Evolutionary conservation across 2,797 vertebrate genomes (phyloP), one percentile per base, ranked within the genome.

Genomic region (Malacoctenus gilli): DNA sequence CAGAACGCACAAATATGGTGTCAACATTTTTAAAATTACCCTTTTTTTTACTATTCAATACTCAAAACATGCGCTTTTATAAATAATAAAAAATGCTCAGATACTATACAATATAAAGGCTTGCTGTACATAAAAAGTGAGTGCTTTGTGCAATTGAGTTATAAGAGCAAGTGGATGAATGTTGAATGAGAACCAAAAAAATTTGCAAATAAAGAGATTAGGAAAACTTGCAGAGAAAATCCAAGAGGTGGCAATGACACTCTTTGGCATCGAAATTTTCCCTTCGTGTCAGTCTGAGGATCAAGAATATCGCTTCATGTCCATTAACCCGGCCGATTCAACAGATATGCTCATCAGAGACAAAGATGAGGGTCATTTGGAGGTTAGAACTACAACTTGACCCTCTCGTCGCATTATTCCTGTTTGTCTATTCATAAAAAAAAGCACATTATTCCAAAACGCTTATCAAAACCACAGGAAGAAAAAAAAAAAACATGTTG

Each of bases 181-280:
- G 42, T 53, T 64, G n/a, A 66, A 72, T 8, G 19, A 60, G 54
- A 54, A 56, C 40, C n/a, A n/a, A 55, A 73, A 25, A 55, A 77
- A 59, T 25, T 39, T 67, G 50, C 49, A 78, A 75, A 68, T 52
- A 19, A 72, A 55, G 13, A 38, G 22, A 8, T 53, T 36, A 58
- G 32, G 7, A 37, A 19, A 63, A 32, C 32, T 31, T 32, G 52
- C n/a, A 82, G 35, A 59, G 37, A 76, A 57, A 64, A 62, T 70
- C n/a, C 9, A 70, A 62, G 49, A 68, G 59, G 80, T 67, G 58
- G 59, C 28, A 62, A 76, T 80, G 73, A 83, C 78, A 86, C 79
- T 90, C 87, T 92, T 92, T 92, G 90, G 89, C 86, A 84, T 87
- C 71, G 78, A 61, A 34, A 73, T 66, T 65, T 75, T 78, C 57